Evolutionary conservation across 1,140 invertebrate genomes (phyloP).

Genomic region (Drosophila tsacasi): DNA sequence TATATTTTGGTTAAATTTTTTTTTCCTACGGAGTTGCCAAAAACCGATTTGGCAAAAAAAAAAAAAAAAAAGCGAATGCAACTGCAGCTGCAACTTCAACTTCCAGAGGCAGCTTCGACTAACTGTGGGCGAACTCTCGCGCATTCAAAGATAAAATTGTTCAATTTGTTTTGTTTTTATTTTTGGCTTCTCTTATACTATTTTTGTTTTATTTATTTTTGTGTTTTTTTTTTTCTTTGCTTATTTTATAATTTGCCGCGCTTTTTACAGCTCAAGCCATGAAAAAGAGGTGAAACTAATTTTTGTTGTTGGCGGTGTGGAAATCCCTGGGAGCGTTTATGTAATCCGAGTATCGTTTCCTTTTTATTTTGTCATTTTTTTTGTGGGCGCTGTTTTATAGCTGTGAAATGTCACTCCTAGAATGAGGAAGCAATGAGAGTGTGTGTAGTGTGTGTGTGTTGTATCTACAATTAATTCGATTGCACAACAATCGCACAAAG

Average conservation of each 20-base stretch:
- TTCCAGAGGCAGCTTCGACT: conserved; percentile 38
- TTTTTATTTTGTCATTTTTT: conserved; percentile 28
- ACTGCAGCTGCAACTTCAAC: conserved; percentile 47
- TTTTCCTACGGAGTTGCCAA: conserved; percentile 56
- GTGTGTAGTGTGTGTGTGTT: conserved; percentile 40
- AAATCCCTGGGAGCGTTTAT: conserved; percentile 49
- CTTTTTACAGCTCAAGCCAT: conserved; percentile 72
- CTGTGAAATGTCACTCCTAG: conserved; percentile 44
- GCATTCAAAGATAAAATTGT: conserved; percentile 52
- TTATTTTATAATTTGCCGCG: conserved; percentile 79
- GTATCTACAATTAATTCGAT: conserved; percentile 64
- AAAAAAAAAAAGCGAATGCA: conserved; percentile 57
- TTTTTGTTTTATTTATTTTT: neutral
- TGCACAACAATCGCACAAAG: conserved; percentile 61
- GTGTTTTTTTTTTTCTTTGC: conserved; percentile 47
- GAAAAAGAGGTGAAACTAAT: conserved; percentile 82
- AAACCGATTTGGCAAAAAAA: conserved; percentile 51
- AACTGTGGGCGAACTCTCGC: conserved; percentile 65
- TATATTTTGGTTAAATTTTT: conserved; percentile 50
- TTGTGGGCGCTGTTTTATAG: conserved; percentile 30
- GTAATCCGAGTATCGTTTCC: conserved; percentile 34
- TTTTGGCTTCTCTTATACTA: conserved; percentile 19
- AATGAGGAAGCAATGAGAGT: conserved; percentile 24
- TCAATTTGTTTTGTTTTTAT: conserved; percentile 28
- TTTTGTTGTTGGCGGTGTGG: conserved; percentile 55